Base-by-base conservation (phyloP, 1,140 invertebrate species). In the Lordiphosa collinella region DNA sequence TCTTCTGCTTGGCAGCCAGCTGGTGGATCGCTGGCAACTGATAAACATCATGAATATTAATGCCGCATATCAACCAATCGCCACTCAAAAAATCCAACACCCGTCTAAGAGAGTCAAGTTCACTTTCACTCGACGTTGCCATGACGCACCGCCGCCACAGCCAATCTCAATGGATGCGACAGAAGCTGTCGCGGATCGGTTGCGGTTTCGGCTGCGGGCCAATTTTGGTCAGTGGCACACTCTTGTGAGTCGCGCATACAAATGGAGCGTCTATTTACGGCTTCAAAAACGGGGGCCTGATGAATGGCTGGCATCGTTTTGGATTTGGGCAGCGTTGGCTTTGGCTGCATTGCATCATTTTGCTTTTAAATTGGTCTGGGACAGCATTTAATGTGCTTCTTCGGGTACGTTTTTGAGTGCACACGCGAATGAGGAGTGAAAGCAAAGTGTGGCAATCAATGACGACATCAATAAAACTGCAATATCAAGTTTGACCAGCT, bases 401-500 rank as follows among this genome's bases (percentile, higher is more conserved):
- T 49, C 8, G 34, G 38, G 62, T 41, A 69, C 58, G 60, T 65
- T 68, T 53, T 73, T 44, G 64, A 67, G 61, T 73, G 68, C 40
- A 43, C 72, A 72, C 44, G 63, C 78, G 72, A 84, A 84, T 70
- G 72, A 49, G 38, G 58, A 61, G 78, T 84, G 78, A 84, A 84
- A 84, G 71, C 68, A 82, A 86, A 86, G 72, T 86, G 80, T 86
- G 80, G 82, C 80, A 86, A 86, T 86, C 80, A 76, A 80, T 86
- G 80, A 86, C 80, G 80, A 86, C 82, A 86, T 76, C 78, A 73
- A 62, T 13, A 9, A 36, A 43, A 66, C 65, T 70, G 69, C 75
- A 80, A 51, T 64, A 78, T 60, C 78, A 64, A 67, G 79, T 85
- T 85, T 73, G 57, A 73, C 63, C 78, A 84, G 78, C 78, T 70